Base-by-base conservation (phyloP, 2,888 invertebrate genomes). In the Coelopa pilipes region DNA sequence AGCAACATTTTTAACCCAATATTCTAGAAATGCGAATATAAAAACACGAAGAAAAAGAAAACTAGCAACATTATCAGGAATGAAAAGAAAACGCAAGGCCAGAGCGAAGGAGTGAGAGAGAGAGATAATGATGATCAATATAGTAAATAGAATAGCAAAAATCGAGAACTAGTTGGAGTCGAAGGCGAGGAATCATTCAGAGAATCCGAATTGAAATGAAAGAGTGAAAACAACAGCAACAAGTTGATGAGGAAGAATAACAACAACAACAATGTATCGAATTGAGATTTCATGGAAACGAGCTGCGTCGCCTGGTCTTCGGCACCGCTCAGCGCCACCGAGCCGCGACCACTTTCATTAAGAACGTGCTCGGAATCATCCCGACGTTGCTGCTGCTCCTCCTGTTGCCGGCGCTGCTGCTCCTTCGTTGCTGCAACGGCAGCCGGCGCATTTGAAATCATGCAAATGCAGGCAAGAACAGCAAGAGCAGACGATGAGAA, bases 311-410 rank as follows among this genome's bases (percentile, higher is more conserved):
- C 63, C 45, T 45, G 7, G 34, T 34, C 7, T 34, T n/a, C n/a
- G n/a, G n/a, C n/a, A 45, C 11, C 19, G n/a, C 13, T 45, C 55
- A 46, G 68, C 57, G 68, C 46, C 24, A 60, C 19, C 46, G 70
- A 11, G 53, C 10, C 53, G 53, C 53, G 70, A 74, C 75, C 76
- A 78, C 77, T 77, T 76, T 77, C 78, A 76, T 77, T 75, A 76
- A 74, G 70, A 77, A 76, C 76, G 73, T 77, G 77, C 75, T 78
- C 68, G 65, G 73, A 76, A 76, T 78, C 70, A 74, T 70, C 70
- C 65, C 65, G 63, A 17, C 9, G 60, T 19, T 34, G 21, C 50
- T 66, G 24, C 66, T 66, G 15, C 21, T 49, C 34, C 34, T 45
- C 34, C 15, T 12, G 11, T 13, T 57, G 17, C 17, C 24, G 10